Base-by-base conservation (phyloP, 2,797 vertebrate species). In the Bovichtus diacanthus region DNA sequence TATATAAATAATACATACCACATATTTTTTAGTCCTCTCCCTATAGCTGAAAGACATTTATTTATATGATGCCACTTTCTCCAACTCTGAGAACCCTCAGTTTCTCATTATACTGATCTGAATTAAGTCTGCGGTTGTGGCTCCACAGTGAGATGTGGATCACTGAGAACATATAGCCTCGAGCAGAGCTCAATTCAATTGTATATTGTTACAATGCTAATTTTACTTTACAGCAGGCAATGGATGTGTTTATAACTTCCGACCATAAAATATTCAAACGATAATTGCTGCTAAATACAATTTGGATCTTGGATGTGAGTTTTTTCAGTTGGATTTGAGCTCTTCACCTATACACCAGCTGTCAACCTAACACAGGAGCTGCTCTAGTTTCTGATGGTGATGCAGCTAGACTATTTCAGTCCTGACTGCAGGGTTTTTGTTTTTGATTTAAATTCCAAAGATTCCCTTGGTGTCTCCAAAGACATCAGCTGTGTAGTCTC, bases 361-460 rank as follows among this genome's bases (percentile, higher is more conserved):
- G 27, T 23, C 15, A 19, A 51, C 27, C 9, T 60, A 39, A 71
- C 55, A 39, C 16, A 72, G 38, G 5, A 58, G 39, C 9, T 5
- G 16, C 10, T 38, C 1, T 29, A 47, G 31, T 62, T 47, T 58
- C 27, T 43, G 4, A 21, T n/a, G 7, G 7, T 27, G 3, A 53
- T 44, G 43, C 25, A 50, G 3, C 46, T 34, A 34, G 6, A 34
- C 31, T 77, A 47, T 67, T 70, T 62, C 25, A 44, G 56, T 67
- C 21, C 34, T 15, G 4, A 64, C 44, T 1, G 1, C 16, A 44
- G 3, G 21, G 10, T 62, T 83, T 68, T 78, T 38, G 1, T 29
- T 19, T 43, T 68, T 27, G 27, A 64, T 62, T 76, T 41, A 38
- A 60, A 75, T 65, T 55, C 23, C 67, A 63, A 36, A 51, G 12